Evolutionary conservation across 1,140 invertebrate species (phyloP).

Genomic region (Bombus balteatus): DNA sequence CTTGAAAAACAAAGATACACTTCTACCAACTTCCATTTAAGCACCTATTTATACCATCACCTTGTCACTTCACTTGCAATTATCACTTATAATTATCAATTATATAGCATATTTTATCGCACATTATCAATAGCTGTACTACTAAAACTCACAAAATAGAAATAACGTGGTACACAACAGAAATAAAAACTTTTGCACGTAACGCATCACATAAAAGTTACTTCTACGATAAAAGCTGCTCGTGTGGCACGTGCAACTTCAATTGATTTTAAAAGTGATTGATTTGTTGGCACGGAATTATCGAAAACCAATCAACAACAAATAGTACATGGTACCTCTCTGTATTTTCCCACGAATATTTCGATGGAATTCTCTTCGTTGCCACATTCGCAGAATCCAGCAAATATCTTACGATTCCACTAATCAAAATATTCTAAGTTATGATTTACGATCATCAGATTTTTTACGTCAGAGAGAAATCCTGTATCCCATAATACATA

Average conservation of each 20-base stretch:
- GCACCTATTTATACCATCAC: too few relatives aligned
- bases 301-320: background rate
- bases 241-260: background rate
- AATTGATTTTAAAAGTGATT: background rate
- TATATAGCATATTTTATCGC: too few relatives aligned
- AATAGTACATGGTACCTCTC: background rate
- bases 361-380: background rate
- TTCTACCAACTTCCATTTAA: too few relatives aligned
- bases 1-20: too few relatives aligned
- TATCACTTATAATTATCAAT: too few relatives aligned
- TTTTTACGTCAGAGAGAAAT: too few relatives aligned
- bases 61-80: too few relatives aligned
- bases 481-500: background rate
- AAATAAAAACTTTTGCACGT: too few relatives aligned
- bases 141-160: background rate
- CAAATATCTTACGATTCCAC: background rate
- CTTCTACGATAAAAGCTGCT: background rate
- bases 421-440: background rate
- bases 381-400: too few relatives aligned
- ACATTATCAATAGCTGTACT: too few relatives aligned
- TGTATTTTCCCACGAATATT: background rate
- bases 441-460: too few relatives aligned
- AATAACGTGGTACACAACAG: background rate
- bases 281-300: background rate
- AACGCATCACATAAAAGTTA: background rate